Evolutionary conservation across 1,140 invertebrate species (phyloP).

Genomic region (Drosophila sulfurigaster): DNA sequence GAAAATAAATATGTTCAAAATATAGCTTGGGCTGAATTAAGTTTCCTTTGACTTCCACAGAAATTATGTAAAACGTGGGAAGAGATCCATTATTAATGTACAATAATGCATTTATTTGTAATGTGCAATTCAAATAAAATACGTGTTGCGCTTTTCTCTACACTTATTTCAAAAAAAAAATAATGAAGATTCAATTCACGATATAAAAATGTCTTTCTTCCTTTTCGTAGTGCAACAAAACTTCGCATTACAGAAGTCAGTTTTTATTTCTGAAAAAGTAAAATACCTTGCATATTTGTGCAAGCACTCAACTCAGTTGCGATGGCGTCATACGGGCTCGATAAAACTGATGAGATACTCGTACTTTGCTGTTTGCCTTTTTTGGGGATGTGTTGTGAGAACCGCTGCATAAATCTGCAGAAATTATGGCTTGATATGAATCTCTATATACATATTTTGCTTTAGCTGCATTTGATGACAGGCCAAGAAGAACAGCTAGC

Average conservation of each 20-base stretch:
- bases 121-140: too few relatives aligned
- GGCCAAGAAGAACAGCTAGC: constrained; percentile 17
- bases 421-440: constrained; percentile 50
- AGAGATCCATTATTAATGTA: too few relatives aligned
- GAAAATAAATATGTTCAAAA: neutral
- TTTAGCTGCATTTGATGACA: constrained; percentile 57
- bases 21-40: neutral
- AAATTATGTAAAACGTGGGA: too few relatives aligned
- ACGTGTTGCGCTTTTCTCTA: too few relatives aligned
- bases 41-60: too few relatives aligned
- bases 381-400: constrained; percentile 42
- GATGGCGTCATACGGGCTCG: constrained; percentile 70
- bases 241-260: neutral
- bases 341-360: constrained; percentile 55
- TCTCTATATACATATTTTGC: neutral
- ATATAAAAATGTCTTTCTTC: neutral
- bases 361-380: constrained; percentile 23
- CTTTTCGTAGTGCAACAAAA: constrained; percentile 23
- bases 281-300: constrained; percentile 76
- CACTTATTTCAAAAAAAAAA: too few relatives aligned
- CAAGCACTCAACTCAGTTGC: constrained; percentile 18
- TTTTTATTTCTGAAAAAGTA: constrained; percentile 39
- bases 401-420: constrained; percentile 57
- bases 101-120: too few relatives aligned
- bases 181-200: too few relatives aligned